Evolutionary conservation across 2,888 invertebrate species (phyloP), one percentile per base, ranked within the genome.

Genomic region (Ochropleura leucogaster): DNA sequence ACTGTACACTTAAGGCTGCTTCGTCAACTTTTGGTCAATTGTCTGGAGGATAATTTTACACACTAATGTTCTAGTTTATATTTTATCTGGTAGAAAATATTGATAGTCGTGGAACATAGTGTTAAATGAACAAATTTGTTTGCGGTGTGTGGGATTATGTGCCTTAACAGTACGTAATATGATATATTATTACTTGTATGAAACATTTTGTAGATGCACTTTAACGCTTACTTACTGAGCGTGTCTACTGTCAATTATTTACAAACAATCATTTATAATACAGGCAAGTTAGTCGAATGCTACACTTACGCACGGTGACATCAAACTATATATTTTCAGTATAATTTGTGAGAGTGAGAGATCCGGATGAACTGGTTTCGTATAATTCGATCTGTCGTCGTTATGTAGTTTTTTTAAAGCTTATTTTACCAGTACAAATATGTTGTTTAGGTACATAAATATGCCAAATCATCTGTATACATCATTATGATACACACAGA

Each of bases 121-220:
- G n/a, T 6, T 14, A 30, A 47, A 53, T 49, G 12, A 62, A 53
- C 7, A 10, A 44, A n/a, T 51, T 53, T 62, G 6, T 53, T 42
- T 55, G n/a, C 14, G 30, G 20, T 63, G 55, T 77, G 62, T 69
- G 40, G 6, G 16, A 30, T 67, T 5, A 62, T 68, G 44, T 62
- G n/a, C 30, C 49, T 77, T 77, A 6, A 10, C 63, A 40, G 40
- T 49, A 42, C 6, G 16, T 40, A 14, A 18, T 18, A 62, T 20
- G 14, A 55, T 53, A 30, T 10, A 68, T 20, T 40, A 14, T 53
- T 47, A 62, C 14, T 46, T 42, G 47, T 63, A 55, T 18, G n/a
- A 72, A 14, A 9, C 14, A 53, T 8, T 51, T 30, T 30, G 40
- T 55, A 76, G 5, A 44, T 7, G 12, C 46, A 3, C 14, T 42